Evolutionary conservation across 2,797 vertebrate species (phyloP).

Genomic region (Falco peregrinus): DNA sequence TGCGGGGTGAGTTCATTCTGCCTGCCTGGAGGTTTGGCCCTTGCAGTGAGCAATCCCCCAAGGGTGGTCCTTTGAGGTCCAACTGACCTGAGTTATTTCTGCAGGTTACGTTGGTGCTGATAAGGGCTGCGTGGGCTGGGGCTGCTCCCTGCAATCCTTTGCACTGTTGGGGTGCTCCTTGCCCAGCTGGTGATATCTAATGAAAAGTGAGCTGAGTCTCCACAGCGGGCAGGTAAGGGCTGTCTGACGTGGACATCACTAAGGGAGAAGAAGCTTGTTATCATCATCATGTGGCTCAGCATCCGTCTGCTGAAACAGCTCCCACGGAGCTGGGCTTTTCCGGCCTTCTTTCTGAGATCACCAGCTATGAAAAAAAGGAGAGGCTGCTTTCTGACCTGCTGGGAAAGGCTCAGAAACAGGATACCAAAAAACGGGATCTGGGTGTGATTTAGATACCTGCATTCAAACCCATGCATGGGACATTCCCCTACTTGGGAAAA

Average conservation of each 20-base stretch:
- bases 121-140: fast-evolving
- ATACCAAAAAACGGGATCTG: not conserved
- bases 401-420: not conserved
- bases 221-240: not conserved
- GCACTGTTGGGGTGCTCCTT: not conserved
- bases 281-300: fast-evolving
- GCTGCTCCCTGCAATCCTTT: not conserved
- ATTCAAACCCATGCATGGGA: not conserved
- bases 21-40: not conserved
- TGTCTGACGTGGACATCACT: not conserved
- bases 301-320: not conserved
- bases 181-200: not conserved
- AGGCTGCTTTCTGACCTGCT: not conserved
- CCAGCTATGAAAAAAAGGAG: not conserved
- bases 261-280: not conserved
- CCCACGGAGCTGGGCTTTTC: not conserved
- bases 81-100: not conserved
- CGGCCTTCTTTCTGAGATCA: not conserved
- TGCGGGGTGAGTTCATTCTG: not conserved
- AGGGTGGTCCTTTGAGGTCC: not conserved
- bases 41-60: not conserved
- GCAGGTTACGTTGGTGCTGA: not conserved
- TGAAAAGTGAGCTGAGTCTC: not conserved
- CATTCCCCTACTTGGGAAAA: not conserved
- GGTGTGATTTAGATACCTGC: not conserved